Conservation (phyloP, 2,888 invertebrate genomes). For the Salticus scenicus region DNA sequence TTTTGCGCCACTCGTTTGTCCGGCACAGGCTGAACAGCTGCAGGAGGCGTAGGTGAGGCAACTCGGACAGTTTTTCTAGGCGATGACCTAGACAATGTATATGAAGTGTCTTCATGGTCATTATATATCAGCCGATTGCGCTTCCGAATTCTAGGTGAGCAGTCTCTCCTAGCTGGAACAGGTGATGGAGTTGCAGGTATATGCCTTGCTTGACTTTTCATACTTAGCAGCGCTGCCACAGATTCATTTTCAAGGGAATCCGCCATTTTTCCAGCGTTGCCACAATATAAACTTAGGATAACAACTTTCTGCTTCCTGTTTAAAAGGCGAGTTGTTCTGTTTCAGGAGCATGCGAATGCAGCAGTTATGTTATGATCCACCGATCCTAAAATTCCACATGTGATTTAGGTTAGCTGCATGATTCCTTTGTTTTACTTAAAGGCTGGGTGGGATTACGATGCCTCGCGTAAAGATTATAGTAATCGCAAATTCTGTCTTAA, state of each 20-base stretch:
- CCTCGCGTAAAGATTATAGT: no score
- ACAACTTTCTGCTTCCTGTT: slow-evolving; percentile 36
- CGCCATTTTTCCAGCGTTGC: slow-evolving; percentile 66
- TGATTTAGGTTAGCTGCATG: no score
- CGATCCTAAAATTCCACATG: no score
- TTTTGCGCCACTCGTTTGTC: slow-evolving; percentile 91
- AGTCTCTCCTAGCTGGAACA: slow-evolving; percentile 59
- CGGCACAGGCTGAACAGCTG: slow-evolving; percentile 66
- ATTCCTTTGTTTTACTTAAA: no score
- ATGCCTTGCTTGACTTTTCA: slow-evolving; percentile 67
- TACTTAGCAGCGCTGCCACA: slow-evolving; percentile 67
- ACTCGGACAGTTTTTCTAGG: slow-evolving; percentile 79
- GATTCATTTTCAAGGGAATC: slow-evolving; percentile 69
- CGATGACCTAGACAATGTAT: slow-evolving; percentile 79
- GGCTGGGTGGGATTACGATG: no score
- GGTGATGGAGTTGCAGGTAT: slow-evolving; percentile 57
- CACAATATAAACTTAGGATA: slow-evolving; percentile 38
- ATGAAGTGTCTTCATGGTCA: slow-evolving; percentile 79
- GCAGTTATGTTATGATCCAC: no score
- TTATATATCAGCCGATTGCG: slow-evolving; percentile 92
- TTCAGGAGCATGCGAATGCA: no score
- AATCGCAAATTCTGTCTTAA: no score
- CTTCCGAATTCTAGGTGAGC: slow-evolving; percentile 89
- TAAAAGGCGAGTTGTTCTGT: slow-evolving; percentile 27
- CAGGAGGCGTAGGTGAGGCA: slow-evolving; percentile 56